Conservation (phyloP, 2,113 vertebrate species). For the Colaptes auratus region DNA sequence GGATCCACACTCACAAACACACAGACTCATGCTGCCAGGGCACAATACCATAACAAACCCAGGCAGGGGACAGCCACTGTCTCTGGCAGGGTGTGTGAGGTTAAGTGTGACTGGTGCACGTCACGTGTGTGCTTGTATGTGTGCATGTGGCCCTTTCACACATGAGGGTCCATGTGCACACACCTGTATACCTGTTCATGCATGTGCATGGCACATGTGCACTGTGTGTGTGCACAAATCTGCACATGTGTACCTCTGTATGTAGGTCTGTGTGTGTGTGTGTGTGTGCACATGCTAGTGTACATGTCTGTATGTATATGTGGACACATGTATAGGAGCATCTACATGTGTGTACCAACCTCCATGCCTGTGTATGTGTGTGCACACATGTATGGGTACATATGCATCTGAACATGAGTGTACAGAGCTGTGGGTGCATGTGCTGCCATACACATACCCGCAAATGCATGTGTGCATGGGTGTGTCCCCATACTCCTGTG, state of each 20-base stretch:
- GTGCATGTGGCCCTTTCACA: neutral
- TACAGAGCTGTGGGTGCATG: neutral
- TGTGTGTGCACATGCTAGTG: neutral
- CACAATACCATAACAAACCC: fast-evolving
- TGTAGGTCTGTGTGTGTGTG: too few species aligned
- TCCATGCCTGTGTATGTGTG: neutral
- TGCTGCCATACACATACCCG: fast-evolving
- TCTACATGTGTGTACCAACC: neutral
- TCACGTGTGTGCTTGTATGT: too few species aligned
- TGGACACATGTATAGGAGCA: fast-evolving
- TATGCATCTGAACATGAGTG: fast-evolving
- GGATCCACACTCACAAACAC: fast-evolving
- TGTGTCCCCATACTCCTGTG: neutral
- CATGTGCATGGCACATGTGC: too few species aligned
- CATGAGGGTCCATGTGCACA: neutral
- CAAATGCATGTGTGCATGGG: neutral
- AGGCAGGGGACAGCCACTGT: fast-evolving
- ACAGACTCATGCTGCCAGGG: fast-evolving
- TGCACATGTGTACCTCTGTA: fast-evolving
- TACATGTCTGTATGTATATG: neutral
- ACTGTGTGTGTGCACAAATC: too few species aligned
- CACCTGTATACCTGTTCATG: too few species aligned
- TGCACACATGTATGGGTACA: fast-evolving
- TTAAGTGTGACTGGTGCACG: neutral
- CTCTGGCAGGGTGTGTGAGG: fast-evolving